Percentiles rank a stretch among this genome's conserved stretches.
Evolutionary conservation across 2,113 vertebrate genomes (phyloP).

Genomic region (Hydrochoerus hydrochaeris): DNA sequence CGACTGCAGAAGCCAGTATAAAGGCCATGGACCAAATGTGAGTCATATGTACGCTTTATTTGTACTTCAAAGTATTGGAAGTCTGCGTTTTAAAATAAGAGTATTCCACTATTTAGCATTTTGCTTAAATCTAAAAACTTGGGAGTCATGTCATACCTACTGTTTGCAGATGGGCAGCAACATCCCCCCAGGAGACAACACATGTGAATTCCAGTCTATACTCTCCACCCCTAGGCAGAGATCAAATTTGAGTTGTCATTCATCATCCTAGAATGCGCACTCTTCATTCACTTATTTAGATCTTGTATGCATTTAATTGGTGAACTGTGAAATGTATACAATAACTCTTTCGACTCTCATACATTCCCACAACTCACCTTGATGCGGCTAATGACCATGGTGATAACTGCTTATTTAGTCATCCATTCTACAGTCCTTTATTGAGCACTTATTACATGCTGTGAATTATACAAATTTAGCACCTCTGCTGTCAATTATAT

Average conservation of each 20-base stretch:
- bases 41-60: not conserved
- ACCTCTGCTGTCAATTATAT: not conserved
- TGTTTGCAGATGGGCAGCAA: not conserved
- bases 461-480: not conserved
- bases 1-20: not conserved
- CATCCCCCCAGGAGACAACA: no score
- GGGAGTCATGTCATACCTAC: no score
- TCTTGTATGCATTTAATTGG: not conserved
- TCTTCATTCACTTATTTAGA: not conserved
- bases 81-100: not conserved
- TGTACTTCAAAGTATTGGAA: not conserved
- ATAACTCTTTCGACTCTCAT: not conserved
- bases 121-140: not conserved
- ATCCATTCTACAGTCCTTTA: not conserved
- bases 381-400: not conserved
- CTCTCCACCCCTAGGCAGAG: accelerated
- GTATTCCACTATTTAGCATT: not conserved
- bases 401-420: not conserved
- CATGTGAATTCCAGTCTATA: accelerated
- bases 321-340: not conserved
- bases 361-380: not conserved
- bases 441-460: not conserved
- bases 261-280: not conserved
- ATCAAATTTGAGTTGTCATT: no score
- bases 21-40: not conserved